A percentile compares a stretch with the other conserved stretches of the same genome.
Evolutionary conservation across 2,113 vertebrate species (phyloP).

Genomic region (Paratilapia polleni): DNA sequence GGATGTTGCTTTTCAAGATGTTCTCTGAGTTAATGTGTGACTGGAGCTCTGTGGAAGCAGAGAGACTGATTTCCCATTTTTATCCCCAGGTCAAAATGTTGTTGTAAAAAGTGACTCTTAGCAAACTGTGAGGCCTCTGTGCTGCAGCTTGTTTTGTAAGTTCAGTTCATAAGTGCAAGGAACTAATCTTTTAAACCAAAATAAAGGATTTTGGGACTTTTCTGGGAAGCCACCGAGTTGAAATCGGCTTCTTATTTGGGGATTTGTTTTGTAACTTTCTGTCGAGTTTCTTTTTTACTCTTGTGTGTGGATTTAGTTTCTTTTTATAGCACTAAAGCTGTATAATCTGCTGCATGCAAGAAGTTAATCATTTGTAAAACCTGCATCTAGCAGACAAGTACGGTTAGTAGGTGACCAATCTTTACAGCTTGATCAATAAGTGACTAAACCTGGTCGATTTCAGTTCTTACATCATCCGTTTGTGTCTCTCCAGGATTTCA

Average conservation of each 20-base stretch:
- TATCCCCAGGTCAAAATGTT: neutral
- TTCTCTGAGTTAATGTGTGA: neutral
- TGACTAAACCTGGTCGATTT: conserved; percentile 24
- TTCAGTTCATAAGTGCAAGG: neutral
- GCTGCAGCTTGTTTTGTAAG: conserved; percentile 19
- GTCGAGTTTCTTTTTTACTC: neutral
- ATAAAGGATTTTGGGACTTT: conserved; percentile 15
- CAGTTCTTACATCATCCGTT: neutral
- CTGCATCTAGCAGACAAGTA: neutral
- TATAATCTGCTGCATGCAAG: neutral
- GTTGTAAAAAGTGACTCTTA: conserved; percentile 13
- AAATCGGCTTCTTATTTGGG: neutral
- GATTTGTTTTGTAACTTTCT: conserved; percentile 8
- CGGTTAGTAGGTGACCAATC: conserved; percentile 36
- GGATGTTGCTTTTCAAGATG: neutral
- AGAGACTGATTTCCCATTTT: neutral
- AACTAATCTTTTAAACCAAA: conserved; percentile 35
- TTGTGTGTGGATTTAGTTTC: neutral
- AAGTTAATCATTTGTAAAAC: conserved; percentile 61
- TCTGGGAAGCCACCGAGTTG: neutral
- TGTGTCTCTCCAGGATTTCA: conserved; percentile 86
- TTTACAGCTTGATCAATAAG: conserved; percentile 55
- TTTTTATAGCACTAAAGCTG: neutral
- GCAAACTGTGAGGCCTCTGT: neutral
- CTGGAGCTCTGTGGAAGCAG: neutral